Percentiles rank a stretch among this genome's conserved stretches.
phyloP scores from a whole-genome alignment of 2,113 vertebrate genomes.

The Menidia beryllina region DNA sequence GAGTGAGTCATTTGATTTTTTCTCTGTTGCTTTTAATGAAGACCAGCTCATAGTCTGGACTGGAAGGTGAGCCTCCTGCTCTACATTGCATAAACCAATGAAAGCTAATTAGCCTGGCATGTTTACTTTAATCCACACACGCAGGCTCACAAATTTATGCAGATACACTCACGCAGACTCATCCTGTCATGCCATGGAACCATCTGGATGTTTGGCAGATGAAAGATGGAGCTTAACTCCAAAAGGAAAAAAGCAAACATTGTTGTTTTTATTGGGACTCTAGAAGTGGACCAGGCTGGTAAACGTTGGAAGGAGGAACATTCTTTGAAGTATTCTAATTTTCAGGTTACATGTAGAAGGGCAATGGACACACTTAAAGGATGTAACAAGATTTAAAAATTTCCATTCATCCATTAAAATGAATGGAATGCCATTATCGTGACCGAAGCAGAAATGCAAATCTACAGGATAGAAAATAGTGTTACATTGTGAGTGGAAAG shows the following conservation, averaged over 20 bases:
- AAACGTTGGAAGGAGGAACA: not conserved
- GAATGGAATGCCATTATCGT: no score
- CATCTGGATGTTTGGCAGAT: not conserved
- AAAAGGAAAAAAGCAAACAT: not conserved
- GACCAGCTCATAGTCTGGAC: conserved; percentile 7
- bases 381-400: not conserved
- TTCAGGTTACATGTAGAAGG: not conserved
- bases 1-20: not conserved
- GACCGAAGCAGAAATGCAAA: no score
- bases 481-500: no score
- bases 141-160: not conserved
- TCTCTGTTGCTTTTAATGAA: conserved; percentile 7
- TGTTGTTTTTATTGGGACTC: not conserved
- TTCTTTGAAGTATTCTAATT: not conserved
- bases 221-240: not conserved
- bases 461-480: no score
- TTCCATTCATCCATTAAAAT: no score
- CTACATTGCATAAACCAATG: not conserved
- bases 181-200: not conserved
- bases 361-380: not conserved
- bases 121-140: conserved; percentile 2
- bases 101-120: not conserved
- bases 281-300: not conserved
- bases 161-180: not conserved
- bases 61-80: conserved; percentile 7